These are phyloP conservation scores for Drosophila neocordata DNA, from an alignment of 1,140 invertebrate species.

Conservation along the genomic window DNA sequence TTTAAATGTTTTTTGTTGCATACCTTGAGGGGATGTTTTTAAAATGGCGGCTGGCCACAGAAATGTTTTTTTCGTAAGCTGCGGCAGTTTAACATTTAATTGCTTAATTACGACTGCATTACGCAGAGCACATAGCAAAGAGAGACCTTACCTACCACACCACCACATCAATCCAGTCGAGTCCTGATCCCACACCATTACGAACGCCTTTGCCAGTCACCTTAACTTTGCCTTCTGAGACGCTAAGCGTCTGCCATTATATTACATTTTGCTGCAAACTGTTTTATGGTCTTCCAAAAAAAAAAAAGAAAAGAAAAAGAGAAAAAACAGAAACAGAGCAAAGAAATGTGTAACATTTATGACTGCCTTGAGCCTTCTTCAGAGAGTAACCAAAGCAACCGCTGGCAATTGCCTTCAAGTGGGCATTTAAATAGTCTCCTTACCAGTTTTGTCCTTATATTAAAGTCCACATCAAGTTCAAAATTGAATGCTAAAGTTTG, in stretches of 20 bases:
- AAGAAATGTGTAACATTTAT: slow-evolving; percentile 42
- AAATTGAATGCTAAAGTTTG: slow-evolving; percentile 38
- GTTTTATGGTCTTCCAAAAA: slow-evolving; percentile 45
- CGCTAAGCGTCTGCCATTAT: slow-evolving; percentile 46
- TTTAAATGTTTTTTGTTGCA: slow-evolving; percentile 58
- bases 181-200: neutral
- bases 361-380: slow-evolving; percentile 34
- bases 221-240: neutral
- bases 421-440: slow-evolving; percentile 41
- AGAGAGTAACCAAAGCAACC: slow-evolving; percentile 26
- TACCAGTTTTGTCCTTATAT: slow-evolving; percentile 11
- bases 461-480: slow-evolving; percentile 12
- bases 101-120: slow-evolving; percentile 71
- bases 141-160: neutral
- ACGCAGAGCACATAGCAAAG: slow-evolving; percentile 1
- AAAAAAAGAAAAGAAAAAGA: no score
- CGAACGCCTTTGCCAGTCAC: slow-evolving; percentile 10
- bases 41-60: slow-evolving; percentile 28
- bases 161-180: neutral
- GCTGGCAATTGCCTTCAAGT: slow-evolving; percentile 49
- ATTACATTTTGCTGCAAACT: slow-evolving; percentile 41
- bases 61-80: slow-evolving; percentile 36
- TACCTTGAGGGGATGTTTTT: slow-evolving; percentile 55
- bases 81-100: slow-evolving; percentile 65
- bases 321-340: neutral